Conservation (phyloP, 1,140 invertebrate genomes). For the Periplaneta americana region DNA sequence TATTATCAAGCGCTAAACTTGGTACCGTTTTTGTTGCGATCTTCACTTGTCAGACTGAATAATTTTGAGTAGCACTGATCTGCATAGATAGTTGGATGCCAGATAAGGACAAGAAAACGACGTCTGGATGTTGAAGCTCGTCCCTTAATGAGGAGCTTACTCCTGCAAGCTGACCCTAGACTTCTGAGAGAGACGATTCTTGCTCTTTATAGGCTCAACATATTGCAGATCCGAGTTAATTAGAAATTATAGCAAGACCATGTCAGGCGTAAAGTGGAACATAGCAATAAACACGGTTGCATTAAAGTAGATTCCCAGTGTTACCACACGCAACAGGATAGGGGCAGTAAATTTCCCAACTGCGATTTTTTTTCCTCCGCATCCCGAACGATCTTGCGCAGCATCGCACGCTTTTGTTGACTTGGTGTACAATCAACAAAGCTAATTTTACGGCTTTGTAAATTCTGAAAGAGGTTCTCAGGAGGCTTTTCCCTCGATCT, state of each 20-base stretch:
- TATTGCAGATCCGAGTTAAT: background rate
- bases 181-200: background rate
- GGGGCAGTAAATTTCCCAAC: background rate
- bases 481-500: too few species aligned
- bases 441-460: background rate
- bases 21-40: too few species aligned
- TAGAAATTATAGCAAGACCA: background rate
- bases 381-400: background rate
- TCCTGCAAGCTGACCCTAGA: background rate
- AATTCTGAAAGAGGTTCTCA: background rate
- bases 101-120: background rate
- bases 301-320: background rate
- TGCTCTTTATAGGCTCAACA: background rate
- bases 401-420: background rate
- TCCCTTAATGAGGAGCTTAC: background rate
- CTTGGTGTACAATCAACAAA: background rate
- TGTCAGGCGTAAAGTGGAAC: background rate
- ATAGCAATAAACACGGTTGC: background rate
- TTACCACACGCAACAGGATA: background rate
- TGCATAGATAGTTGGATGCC: too few species aligned
- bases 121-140: background rate
- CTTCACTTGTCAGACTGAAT: too few species aligned
- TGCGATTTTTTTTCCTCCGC: background rate
- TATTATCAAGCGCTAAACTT: too few species aligned
- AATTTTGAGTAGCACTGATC: too few species aligned